phyloP scores from a whole-genome alignment of 1,140 invertebrate genomes.

The Arion vulgaris region DNA sequence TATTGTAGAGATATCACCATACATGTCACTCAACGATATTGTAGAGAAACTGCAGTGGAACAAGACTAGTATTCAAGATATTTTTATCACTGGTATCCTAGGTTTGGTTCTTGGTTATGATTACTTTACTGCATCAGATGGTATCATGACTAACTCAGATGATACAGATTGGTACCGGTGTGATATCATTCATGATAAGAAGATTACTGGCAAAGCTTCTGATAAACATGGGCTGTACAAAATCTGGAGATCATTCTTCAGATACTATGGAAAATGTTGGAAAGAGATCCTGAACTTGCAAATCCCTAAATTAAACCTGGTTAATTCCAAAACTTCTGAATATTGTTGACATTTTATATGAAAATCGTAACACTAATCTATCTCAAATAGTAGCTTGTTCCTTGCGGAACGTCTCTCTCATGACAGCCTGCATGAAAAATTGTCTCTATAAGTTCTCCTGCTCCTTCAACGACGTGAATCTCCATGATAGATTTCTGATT shows the following conservation, averaged over 20 bases:
- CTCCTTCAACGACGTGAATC: no score
- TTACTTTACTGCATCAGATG: neutral
- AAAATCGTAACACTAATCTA: no score
- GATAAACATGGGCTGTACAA: neutral
- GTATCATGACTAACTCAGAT: neutral
- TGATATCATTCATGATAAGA: neutral
- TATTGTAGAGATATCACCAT: neutral
- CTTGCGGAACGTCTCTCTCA: no score
- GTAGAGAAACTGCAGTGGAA: neutral
- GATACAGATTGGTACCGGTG: neutral
- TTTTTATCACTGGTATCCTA: neutral
- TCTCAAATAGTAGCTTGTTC: no score
- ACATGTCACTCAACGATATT: neutral
- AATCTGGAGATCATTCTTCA: neutral
- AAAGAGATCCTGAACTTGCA: slow-evolving; percentile 6
- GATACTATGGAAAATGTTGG: slow-evolving; percentile 5
- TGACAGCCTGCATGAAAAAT: no score
- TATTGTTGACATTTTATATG: no score
- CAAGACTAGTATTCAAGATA: neutral
- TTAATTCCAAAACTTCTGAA: no score
- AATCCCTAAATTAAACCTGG: neutral
- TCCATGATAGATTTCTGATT: no score
- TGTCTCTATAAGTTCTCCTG: no score
- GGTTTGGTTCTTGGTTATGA: neutral
- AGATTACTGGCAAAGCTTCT: neutral